A percentile compares a stretch with the other conserved stretches of the same genome.
These are phyloP conservation scores for Subanguina moxae DNA, from an alignment of 1,140 invertebrate species.

Conservation along the genomic window DNA sequence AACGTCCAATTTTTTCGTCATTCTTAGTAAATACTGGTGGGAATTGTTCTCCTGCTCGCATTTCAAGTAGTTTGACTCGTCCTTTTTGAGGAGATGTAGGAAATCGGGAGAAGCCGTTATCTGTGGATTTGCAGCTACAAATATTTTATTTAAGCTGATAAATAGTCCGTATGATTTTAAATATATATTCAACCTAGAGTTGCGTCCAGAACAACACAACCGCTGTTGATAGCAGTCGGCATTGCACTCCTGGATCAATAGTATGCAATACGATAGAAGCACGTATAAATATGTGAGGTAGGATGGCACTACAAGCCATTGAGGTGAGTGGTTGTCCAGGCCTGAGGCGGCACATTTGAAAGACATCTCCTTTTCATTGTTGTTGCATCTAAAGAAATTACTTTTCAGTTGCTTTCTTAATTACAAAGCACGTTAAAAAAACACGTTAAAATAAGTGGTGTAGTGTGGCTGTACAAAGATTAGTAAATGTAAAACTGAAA, in stretches of 20 bases:
- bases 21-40: slow-evolving; percentile 13
- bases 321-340: background rate
- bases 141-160: background rate
- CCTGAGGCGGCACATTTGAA: background rate
- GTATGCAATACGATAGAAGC: background rate
- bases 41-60: slow-evolving; percentile 12
- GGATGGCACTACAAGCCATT: background rate
- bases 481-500: too few relatives aligned
- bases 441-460: too few relatives aligned
- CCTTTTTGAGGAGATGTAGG: background rate
- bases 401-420: too few relatives aligned
- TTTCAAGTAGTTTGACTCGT: slow-evolving; percentile 8
- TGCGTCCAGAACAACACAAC: slow-evolving; percentile 1
- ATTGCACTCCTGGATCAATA: background rate
- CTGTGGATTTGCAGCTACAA: slow-evolving; percentile 18
- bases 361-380: slow-evolving; percentile 4
- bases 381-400: slow-evolving; percentile 1
- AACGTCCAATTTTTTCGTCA: slow-evolving; percentile 13
- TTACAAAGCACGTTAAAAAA: too few relatives aligned
- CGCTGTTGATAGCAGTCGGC: background rate
- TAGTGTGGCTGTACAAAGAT: too few relatives aligned
- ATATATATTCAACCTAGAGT: background rate
- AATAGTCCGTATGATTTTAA: background rate
- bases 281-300: background rate
- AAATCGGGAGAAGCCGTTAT: background rate